Conservation (phyloP, 1,140 invertebrate species). For the Drosophila triauraria region DNA sequence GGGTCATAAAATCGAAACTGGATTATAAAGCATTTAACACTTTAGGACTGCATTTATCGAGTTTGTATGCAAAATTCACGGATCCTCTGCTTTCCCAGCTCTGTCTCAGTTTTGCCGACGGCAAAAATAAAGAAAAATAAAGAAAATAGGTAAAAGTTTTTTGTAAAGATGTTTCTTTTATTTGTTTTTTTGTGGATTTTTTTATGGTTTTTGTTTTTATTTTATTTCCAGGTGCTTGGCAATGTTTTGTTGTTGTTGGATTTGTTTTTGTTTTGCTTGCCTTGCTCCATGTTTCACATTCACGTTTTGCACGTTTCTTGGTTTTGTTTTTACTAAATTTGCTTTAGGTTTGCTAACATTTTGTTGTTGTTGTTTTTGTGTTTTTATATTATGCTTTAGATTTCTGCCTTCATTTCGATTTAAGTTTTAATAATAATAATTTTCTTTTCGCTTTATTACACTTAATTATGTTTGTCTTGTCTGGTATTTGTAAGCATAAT, state of each 20-base stretch:
- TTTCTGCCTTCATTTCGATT: slow-evolving; percentile 52
- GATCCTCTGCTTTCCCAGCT: neutral
- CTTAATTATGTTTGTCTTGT: slow-evolving; percentile 66
- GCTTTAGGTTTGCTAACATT: slow-evolving; percentile 79
- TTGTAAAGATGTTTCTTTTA: slow-evolving; percentile 83
- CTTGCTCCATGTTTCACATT: slow-evolving; percentile 55
- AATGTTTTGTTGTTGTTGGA: slow-evolving; percentile 34
- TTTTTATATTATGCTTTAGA: slow-evolving; percentile 57
- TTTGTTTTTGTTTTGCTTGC: slow-evolving; percentile 43
- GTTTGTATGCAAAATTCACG: slow-evolving; percentile 16
- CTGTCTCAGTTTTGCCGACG: slow-evolving; percentile 36
- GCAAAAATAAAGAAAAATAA: slow-evolving; percentile 34
- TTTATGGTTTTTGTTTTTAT: slow-evolving; percentile 60
- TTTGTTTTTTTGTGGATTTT: slow-evolving; percentile 76
- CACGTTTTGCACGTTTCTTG: slow-evolving; percentile 55
- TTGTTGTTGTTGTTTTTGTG: slow-evolving; percentile 54
- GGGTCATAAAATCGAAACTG: slow-evolving; percentile 35
- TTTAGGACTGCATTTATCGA: slow-evolving; percentile 16
- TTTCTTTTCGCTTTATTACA: slow-evolving; percentile 69
- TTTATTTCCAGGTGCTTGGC: slow-evolving; percentile 60
- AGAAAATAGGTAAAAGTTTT: slow-evolving; percentile 51
- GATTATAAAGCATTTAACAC: slow-evolving; percentile 15
- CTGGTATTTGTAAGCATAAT: slow-evolving; percentile 74
- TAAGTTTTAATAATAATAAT: slow-evolving; percentile 58
- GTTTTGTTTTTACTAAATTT: slow-evolving; percentile 77